phyloP scores from a whole-genome alignment of 2,797 vertebrate species.

The Chaenodraco wilsoni region DNA sequence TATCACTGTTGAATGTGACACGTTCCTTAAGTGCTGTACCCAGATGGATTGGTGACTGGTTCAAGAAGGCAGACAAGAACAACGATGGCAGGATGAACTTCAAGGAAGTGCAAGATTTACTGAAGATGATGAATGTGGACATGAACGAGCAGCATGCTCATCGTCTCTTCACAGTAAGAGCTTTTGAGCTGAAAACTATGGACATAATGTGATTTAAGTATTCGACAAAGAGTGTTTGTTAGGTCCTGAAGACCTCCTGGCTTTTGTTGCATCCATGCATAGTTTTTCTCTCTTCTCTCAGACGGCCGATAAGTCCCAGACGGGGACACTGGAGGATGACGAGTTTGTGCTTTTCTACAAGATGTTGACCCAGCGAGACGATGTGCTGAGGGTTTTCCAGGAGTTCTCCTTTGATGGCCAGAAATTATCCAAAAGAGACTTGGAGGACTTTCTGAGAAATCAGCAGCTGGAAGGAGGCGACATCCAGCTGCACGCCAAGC shows the following conservation, averaged over 20 bases:
- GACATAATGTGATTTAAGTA: conserved; percentile 5
- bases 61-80: conserved; percentile 94
- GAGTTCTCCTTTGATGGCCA: conserved; percentile 90
- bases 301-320: conserved; percentile 91
- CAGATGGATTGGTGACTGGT: conserved; percentile 96
- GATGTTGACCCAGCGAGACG: conserved; percentile 90
- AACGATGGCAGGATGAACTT: conserved; percentile 95
- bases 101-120: conserved; percentile 88
- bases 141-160: conserved; percentile 93
- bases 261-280: neutral
- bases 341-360: conserved; percentile 97
- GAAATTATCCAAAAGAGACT: conserved; percentile 87
- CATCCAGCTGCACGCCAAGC: conserved; percentile 82
- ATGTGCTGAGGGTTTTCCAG: conserved; percentile 89
- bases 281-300: conserved; percentile 20
- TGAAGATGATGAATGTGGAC: conserved; percentile 96
- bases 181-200: too few species aligned
- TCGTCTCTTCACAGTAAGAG: conserved; percentile 89
- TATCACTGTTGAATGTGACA: neutral
- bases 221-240: neutral
- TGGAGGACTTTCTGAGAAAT: conserved; percentile 89
- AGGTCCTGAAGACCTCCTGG: neutral
- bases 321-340: conserved; percentile 89
- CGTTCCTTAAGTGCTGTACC: conserved; percentile 78
- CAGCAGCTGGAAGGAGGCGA: conserved; percentile 86